A percentile compares a stretch with the other conserved stretches of the same genome.
These are phyloP conservation scores for Cenopis cana DNA, from an alignment of 2,888 invertebrate genomes.

Conservation along the genomic window DNA sequence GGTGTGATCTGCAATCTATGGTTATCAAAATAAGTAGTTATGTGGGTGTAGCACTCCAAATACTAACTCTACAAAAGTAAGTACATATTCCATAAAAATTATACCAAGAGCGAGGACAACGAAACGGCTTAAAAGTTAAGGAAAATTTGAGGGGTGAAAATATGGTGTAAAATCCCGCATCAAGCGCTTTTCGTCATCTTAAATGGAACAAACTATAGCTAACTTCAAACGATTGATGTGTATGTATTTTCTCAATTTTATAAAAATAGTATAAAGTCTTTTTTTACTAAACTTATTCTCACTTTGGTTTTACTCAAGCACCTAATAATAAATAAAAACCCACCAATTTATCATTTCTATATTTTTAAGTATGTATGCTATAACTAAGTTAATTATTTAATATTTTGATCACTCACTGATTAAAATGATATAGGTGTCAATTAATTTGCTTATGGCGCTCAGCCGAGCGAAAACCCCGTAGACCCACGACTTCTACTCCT, in stretches of 20 bases:
- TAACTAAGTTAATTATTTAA: neutral
- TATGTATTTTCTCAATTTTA: neutral
- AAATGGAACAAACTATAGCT: too few species aligned
- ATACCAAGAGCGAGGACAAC: neutral
- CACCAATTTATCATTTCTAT: neutral
- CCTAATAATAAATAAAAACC: constrained; percentile 15
- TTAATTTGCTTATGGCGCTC: neutral
- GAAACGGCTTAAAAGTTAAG: neutral
- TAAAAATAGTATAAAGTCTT: too few species aligned
- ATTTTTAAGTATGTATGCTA: neutral
- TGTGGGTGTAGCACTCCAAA: too few species aligned
- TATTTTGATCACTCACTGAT: constrained; percentile 5
- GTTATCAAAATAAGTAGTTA: too few species aligned
- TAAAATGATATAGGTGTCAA: neutral
- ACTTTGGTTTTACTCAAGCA: constrained; percentile 10
- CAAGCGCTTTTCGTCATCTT: too few species aligned
- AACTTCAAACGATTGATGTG: too few species aligned
- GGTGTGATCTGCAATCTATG: too few species aligned
- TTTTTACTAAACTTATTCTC: constrained; percentile 6
- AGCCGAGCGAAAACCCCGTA: neutral
- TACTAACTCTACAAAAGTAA: neutral
- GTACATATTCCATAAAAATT: neutral
- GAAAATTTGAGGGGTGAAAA: neutral
- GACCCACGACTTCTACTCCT: neutral
- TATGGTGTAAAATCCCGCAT: too few species aligned